phyloP scores from a whole-genome alignment of 2,113 vertebrate genomes.

The Phylloscopus trochilus region DNA sequence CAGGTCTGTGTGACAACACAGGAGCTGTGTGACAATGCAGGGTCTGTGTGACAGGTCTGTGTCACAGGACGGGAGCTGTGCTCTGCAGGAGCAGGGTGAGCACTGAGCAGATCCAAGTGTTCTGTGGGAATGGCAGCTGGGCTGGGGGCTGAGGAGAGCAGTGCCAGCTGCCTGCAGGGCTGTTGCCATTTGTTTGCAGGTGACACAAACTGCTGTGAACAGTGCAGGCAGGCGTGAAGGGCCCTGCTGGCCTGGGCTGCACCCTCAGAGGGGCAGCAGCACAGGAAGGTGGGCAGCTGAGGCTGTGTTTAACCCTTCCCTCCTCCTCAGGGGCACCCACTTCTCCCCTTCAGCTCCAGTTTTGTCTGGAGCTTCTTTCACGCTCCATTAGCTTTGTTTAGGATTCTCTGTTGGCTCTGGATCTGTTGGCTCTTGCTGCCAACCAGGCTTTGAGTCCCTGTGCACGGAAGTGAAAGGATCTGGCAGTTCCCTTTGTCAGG shows the following conservation, averaged over 20 bases:
- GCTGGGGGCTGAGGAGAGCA: neutral
- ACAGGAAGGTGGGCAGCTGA: neutral
- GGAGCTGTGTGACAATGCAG: too few relatives aligned
- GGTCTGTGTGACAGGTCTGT: neutral
- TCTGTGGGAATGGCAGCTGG: neutral
- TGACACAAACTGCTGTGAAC: neutral
- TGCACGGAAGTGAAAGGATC: neutral
- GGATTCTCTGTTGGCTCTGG: neutral
- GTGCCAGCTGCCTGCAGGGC: neutral
- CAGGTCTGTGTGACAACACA: neutral
- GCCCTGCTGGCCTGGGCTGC: neutral
- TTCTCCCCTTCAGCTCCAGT: neutral
- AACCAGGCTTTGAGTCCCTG: neutral
- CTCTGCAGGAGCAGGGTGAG: neutral
- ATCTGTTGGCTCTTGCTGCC: slow-evolving; percentile 4
- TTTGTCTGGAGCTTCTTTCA: neutral
- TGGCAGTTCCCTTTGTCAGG: slow-evolving; percentile 8
- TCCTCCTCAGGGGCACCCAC: neutral
- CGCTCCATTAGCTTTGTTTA: neutral
- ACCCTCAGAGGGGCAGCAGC: neutral
- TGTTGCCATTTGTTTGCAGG: neutral
- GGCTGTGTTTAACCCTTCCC: neutral
- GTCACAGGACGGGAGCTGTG: neutral
- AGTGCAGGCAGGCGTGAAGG: neutral
- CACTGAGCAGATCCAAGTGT: rapidly evolving